phyloP scores from a whole-genome alignment of 2,888 invertebrate genomes.

The Drosophila meridionalis region DNA sequence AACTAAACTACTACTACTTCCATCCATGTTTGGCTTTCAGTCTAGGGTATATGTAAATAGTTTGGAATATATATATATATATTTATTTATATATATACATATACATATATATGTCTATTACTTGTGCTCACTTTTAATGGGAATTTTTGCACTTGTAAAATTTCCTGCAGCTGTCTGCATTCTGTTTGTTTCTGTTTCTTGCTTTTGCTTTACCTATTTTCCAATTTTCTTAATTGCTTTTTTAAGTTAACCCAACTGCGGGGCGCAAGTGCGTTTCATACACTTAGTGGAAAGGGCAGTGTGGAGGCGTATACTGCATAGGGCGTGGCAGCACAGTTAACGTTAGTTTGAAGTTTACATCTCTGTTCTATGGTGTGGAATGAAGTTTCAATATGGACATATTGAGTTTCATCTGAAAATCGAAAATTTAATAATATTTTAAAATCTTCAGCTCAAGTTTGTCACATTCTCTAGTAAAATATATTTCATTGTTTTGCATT shows the following conservation, averaged over 20 bases:
- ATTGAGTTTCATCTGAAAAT: background rate
- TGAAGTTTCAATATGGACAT: background rate
- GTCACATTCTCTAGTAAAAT: too few relatives aligned
- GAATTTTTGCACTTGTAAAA: slow-evolving; percentile 18
- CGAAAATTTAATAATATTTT: too few relatives aligned
- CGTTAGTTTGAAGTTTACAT: slow-evolving; percentile 14
- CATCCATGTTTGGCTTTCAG: background rate
- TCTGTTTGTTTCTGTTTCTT: slow-evolving; percentile 12
- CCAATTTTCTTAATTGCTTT: slow-evolving; percentile 58
- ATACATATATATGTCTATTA: background rate
- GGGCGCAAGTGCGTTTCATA: slow-evolving; percentile 39
- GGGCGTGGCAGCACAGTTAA: background rate
- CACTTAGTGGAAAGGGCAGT: background rate
- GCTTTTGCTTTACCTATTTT: slow-evolving; percentile 23
- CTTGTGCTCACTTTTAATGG: slow-evolving; percentile 9
- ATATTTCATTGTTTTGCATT: too few relatives aligned
- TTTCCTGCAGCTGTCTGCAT: slow-evolving; percentile 28
- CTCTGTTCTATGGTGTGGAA: background rate
- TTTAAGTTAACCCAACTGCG: slow-evolving; percentile 27
- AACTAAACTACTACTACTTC: background rate
- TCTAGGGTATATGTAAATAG: background rate
- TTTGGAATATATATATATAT: background rate
- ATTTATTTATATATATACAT: background rate
- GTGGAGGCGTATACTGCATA: background rate
- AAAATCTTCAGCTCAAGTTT: too few relatives aligned